Conservation (phyloP, 1,140 invertebrate genomes). For the Magallana gigas region DNA sequence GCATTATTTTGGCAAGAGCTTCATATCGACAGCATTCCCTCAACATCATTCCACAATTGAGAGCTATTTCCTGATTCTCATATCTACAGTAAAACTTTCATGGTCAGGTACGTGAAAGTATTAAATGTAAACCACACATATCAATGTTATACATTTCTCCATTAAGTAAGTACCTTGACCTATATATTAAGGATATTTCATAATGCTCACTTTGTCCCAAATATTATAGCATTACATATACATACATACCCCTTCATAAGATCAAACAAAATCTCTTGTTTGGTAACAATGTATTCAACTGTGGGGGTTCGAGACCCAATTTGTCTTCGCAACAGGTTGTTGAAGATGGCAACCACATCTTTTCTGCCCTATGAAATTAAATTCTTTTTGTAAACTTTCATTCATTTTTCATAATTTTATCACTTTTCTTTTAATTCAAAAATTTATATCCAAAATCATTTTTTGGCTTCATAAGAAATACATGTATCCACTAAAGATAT, state of each 20-base stretch:
- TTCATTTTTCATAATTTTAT: no score
- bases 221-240: neutral
- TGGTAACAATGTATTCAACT: conserved; percentile 98
- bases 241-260: conserved; percentile 92
- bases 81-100: conserved; percentile 84
- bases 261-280: conserved; percentile 97
- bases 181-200: no score
- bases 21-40: conserved; percentile 98
- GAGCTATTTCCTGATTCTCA: conserved; percentile 98
- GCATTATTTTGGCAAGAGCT: conserved; percentile 98
- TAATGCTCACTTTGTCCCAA: no score
- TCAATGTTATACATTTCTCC: no score
- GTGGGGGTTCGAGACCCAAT: conserved; percentile 98
- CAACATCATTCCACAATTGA: conserved; percentile 99
- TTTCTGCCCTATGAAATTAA: conserved; percentile 90
- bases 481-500: no score
- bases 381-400: no score
- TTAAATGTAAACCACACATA: no score
- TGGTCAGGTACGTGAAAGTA: no score
- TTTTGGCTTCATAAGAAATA: no score
- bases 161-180: no score
- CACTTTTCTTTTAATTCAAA: no score
- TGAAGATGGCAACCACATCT: conserved; percentile 99
- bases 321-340: conserved; percentile 98
- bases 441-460: no score